Base-by-base conservation (phyloP, 2,113 vertebrate species). In the Laticauda colubrina region DNA sequence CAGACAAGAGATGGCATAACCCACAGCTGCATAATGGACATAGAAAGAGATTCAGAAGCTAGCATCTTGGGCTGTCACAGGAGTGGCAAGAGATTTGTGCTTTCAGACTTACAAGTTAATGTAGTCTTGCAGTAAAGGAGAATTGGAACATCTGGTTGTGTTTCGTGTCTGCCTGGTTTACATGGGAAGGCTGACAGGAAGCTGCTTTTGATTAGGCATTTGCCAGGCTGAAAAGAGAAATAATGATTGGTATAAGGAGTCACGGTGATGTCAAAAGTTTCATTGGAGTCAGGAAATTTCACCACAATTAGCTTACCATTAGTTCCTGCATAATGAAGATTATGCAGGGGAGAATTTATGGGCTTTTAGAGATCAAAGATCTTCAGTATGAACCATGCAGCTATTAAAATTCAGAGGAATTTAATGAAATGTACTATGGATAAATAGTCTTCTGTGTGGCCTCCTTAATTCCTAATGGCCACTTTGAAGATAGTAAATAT, bases 251-350 rank as follows among this genome's bases (percentile, higher is more conserved):
- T 85, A 64, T 56, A 86, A 54, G 61, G 45, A 90, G 20, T 26
- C 29, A 20, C 15, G 20, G 14, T 87, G 88, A 87, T 86, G 92
- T 93, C 92, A 90, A 90, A 87, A 12, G 48, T 90, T 29, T 90
- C 89, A 75, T 48, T 61, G 61, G 91, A 64, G 14, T 90, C 92
- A 86, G 75, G 26, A 93, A 90, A 61, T 15, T 20, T 23, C 21
- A 12, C 12, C 69, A 45, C 45, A 69, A 64, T 90, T 51, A 6
- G 3, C 51, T 11, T 53, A 53, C 48, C 21, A 48, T 21, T 45
- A 75, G 87, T 87, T 61, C 18, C 85, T 21, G 29, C 51, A 53
- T 55, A 88, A 92, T 88, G 20, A 88, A 88, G 75, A 34, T 93
- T 59, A 29, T 51, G 4, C 29, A 64, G 69, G 55, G 75, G 29